Base-by-base conservation (phyloP, 2,888 invertebrate species). In the Pimpla rufipes region DNA sequence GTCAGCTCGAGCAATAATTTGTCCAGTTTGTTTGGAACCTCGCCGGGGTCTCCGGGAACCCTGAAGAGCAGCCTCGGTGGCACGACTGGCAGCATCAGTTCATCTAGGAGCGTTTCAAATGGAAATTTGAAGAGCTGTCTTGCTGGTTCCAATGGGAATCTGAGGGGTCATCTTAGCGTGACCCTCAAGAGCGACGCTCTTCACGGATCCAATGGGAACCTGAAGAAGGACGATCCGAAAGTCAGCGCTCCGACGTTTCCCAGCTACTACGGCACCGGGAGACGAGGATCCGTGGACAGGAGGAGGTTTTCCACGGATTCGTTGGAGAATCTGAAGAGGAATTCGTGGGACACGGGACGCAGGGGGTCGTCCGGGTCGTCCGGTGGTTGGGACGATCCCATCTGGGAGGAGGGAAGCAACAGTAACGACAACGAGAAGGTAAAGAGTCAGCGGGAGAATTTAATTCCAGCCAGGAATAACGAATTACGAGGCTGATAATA, bases 261-360 rank as follows among this genome's bases (percentile, higher is more conserved):
- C 73, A 86, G 67, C 78, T 88, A 76, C 40, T 79, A 83, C 52
- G 80, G 66, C 79, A 82, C 77, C 55, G 78, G 77, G 42, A 94
- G 95, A 87, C 94, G 96, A 88, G 93, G 94, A 64, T 94, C 94
- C 66, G 93, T 94, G 55, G 93, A 92, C 62, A 91, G 92, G 80
- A 88, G 94, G 79, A 93, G 95, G 81, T 94, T 94, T 76, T 97
- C 97, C 0, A 95, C 96, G 47, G 97, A 97, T 92, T 97, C 97
- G 0, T 91, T 97, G 92, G 96, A 97, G 89, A 94, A 95, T 82
- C 90, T 93, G 66, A 95, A 96, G 93, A 95, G 96, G 85, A 95
- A 95, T 88, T 95, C 95, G 66, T 96, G 96, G 96, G 96, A 96
- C 88, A 94, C 95, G 1, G 95, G 95, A 75, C 94, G 96, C 85